Evolutionary conservation across 2,113 vertebrate genomes (phyloP), one percentile per base, ranked within the genome.

Genomic region (Pedionomus torquatus): DNA sequence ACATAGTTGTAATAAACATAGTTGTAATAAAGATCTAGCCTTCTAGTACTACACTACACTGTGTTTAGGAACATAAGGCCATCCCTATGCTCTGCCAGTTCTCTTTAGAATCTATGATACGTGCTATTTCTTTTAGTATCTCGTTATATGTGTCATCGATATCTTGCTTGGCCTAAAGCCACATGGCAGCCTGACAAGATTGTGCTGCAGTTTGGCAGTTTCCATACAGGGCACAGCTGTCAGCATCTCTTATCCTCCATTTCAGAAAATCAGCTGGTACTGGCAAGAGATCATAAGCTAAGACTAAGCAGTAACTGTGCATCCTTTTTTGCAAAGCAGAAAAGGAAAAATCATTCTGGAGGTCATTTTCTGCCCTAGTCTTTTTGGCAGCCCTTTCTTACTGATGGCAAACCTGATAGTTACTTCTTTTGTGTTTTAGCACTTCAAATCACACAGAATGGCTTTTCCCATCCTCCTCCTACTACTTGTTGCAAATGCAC

Each of bases 201-300:
- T 91, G 78, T 83, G 97, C 92, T 94, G 95, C 97, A 89, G 94
- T 83, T 97, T 98, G 97, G 98, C 94, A 49, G 96, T 83, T 97
- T 95, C 95, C 35, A 77, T 93, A 93, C 97, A 96, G 97, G 97
- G 90, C 97, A 97, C 98, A 98, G 97, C 97, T 98, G 97, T 98
- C 97, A 97, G 97, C 93, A 94, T 96, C 97, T 98, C 97, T 98
- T 97, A 97, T 93, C 96, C 95, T 98, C 96, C 97, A 70, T 98
- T 97, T 98, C 97, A 96, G 93, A 96, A 96, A 96, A 96, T 97
- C 97, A 94, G 97, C 97, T 98, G 97, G 86, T 96, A 85, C 94
- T 98, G 98, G 98, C 97, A 98, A 95, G 80, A 96, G 94, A 97
- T 98, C 97, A 97, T 88, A 98, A 96, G 90, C 93, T 90, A 87